phyloP scores from a whole-genome alignment of 2,888 invertebrate species.

The Automeris io region DNA sequence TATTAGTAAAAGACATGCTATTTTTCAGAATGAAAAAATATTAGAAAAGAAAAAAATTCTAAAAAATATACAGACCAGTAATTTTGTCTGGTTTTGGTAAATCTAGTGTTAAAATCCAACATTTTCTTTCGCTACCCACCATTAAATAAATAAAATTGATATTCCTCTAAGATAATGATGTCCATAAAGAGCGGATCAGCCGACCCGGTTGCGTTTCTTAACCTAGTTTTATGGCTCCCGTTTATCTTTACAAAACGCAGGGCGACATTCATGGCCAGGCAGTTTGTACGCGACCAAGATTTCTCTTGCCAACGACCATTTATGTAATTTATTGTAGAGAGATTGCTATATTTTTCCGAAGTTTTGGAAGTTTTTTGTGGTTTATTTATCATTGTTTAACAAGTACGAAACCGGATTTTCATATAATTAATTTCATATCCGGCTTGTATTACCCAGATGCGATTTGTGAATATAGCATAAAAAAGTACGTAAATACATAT shows the following conservation, averaged over 20 bases:
- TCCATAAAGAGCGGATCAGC: constrained; percentile 31
- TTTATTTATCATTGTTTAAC: neutral
- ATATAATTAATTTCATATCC: too few relatives aligned
- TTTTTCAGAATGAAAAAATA: too few relatives aligned
- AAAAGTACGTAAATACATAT: too few relatives aligned
- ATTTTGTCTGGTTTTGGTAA: too few relatives aligned
- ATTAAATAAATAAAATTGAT: constrained; percentile 8
- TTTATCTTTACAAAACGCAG: constrained; percentile 36
- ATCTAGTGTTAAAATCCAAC: too few relatives aligned
- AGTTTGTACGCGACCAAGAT: constrained; percentile 8
- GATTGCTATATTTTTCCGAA: neutral
- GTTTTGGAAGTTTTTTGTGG: neutral
- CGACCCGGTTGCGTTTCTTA: constrained; percentile 21
- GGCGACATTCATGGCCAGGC: constrained; percentile 11
- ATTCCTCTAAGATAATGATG: constrained; percentile 30
- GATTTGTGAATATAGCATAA: too few relatives aligned
- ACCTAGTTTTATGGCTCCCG: constrained; percentile 28
- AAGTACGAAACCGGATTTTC: too few relatives aligned
- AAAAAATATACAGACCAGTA: too few relatives aligned
- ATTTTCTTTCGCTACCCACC: too few relatives aligned
- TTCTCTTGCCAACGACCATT: constrained; percentile 5
- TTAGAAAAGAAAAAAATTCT: too few relatives aligned
- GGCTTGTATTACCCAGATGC: too few relatives aligned
- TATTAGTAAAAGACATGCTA: too few relatives aligned
- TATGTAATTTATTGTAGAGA: constrained; percentile 1